Conservation (phyloP, 1,140 invertebrate genomes). For the Littorina saxatilis region DNA sequence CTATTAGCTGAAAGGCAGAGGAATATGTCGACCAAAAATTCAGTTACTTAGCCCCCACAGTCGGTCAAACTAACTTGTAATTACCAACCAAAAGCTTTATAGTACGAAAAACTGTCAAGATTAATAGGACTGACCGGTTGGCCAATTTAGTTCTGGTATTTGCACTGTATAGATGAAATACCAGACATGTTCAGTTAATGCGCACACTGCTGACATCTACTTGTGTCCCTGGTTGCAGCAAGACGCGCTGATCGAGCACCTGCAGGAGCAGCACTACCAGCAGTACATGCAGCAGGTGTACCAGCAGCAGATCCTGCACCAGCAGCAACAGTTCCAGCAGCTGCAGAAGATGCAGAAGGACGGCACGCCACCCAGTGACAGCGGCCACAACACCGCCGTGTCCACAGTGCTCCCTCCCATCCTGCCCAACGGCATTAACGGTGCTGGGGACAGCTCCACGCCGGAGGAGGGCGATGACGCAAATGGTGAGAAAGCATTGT, state of each 20-base stretch:
- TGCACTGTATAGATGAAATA: no score
- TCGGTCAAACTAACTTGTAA: no score
- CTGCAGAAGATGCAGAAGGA: conserved; percentile 32
- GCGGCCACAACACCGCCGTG: neutral
- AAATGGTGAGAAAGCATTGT: conserved; percentile 28
- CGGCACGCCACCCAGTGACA: conserved; percentile 6
- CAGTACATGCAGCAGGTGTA: conserved; percentile 95
- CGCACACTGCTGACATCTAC: no score
- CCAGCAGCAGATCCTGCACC: conserved; percentile 77
- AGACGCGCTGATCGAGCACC: conserved; percentile 91
- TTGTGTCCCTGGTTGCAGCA: conserved; percentile 80
- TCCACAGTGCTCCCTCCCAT: conserved; percentile 22
- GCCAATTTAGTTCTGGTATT: no score
- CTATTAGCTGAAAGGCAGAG: no score
- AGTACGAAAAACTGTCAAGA: no score
- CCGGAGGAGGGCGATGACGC: conserved; percentile 1
- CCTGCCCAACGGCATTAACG: neutral
- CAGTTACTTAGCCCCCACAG: no score
- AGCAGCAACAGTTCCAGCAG: conserved; percentile 66
- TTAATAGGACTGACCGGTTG: no score
- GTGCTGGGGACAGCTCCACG: neutral
- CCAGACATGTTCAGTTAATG: no score
- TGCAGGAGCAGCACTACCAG: conserved; percentile 98
- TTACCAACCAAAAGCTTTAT: no score
- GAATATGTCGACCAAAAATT: no score